Percentiles rank a stretch among this genome's conserved stretches.
Evolutionary conservation across 2,113 vertebrate genomes (phyloP).

Genomic region (Tretioscincus oriximinensis): DNA sequence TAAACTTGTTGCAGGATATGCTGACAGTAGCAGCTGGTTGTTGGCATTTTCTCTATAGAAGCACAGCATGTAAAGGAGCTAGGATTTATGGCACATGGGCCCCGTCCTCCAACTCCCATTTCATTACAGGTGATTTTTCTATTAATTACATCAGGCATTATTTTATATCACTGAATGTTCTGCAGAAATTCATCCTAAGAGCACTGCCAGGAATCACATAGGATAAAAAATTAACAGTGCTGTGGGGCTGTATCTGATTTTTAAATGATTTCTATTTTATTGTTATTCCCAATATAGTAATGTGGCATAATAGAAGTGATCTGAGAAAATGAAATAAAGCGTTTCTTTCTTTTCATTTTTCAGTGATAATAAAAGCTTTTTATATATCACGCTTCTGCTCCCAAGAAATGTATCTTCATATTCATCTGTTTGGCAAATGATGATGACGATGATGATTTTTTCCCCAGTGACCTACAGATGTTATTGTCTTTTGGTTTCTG

Average conservation of each 20-base stretch:
- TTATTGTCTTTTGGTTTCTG: too few species aligned
- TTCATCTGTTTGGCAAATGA: too few species aligned
- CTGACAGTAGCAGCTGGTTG: neutral
- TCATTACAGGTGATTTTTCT: neutral
- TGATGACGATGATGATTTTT: too few species aligned
- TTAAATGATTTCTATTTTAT: too few species aligned
- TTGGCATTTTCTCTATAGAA: neutral
- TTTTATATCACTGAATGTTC: slow-evolving; percentile 4
- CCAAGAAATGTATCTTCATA: too few species aligned
- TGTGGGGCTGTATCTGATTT: neutral
- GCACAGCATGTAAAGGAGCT: slow-evolving; percentile 19
- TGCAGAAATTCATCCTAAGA: neutral
- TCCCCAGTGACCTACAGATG: too few species aligned
- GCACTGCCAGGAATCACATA: slow-evolving; percentile 14
- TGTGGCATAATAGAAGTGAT: too few species aligned
- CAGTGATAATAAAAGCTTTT: too few species aligned
- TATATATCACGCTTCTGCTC: too few species aligned
- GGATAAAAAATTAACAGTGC: rapidly evolving
- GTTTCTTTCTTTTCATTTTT: too few species aligned
- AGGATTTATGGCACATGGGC: slow-evolving; percentile 1
- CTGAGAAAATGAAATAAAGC: too few species aligned
- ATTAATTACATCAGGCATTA: neutral
- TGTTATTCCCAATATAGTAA: too few species aligned
- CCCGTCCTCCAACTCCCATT: neutral
- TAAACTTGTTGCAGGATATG: slow-evolving; percentile 30